These are phyloP conservation scores for Propsilocerus akamusi DNA, from an alignment of 1,140 invertebrate genomes.

Conservation along the genomic window DNA sequence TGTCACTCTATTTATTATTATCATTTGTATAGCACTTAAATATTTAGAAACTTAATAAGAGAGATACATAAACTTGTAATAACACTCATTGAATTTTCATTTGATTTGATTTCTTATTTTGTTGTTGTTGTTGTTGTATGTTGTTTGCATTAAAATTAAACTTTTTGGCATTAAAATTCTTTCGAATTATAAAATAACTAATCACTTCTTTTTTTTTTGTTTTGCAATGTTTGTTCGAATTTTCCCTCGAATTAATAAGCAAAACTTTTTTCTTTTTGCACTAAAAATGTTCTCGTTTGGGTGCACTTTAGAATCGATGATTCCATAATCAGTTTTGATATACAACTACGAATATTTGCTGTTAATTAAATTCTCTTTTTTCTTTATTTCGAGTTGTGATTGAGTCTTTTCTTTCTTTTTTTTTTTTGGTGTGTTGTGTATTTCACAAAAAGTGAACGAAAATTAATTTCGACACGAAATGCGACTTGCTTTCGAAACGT, in stretches of 20 bases:
- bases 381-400: too few relatives aligned
- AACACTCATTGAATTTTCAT: not conserved
- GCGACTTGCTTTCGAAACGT: too few relatives aligned
- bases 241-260: not conserved
- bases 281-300: not conserved
- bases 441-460: too few relatives aligned
- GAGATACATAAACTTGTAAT: not conserved
- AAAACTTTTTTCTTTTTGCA: too few relatives aligned
- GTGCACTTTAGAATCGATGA: not conserved
- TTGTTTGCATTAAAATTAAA: not conserved
- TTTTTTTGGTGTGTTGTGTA: too few relatives aligned
- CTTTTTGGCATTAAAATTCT: conserved; percentile 1
- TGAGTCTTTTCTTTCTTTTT: too few relatives aligned
- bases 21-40: not conserved
- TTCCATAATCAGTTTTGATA: not conserved
- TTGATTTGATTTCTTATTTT: not conserved
- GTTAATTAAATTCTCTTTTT: not conserved
- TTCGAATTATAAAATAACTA: not conserved
- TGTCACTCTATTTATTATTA: not conserved
- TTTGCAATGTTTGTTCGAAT: not conserved
- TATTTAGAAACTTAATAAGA: not conserved
- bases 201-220: not conserved
- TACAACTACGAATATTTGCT: not conserved
- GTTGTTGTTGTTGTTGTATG: not conserved
- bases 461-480: too few relatives aligned